Percentiles rank a stretch among this genome's conserved stretches.
phyloP scores from a whole-genome alignment of 2,797 vertebrate species.

The Chromis chromis region DNA sequence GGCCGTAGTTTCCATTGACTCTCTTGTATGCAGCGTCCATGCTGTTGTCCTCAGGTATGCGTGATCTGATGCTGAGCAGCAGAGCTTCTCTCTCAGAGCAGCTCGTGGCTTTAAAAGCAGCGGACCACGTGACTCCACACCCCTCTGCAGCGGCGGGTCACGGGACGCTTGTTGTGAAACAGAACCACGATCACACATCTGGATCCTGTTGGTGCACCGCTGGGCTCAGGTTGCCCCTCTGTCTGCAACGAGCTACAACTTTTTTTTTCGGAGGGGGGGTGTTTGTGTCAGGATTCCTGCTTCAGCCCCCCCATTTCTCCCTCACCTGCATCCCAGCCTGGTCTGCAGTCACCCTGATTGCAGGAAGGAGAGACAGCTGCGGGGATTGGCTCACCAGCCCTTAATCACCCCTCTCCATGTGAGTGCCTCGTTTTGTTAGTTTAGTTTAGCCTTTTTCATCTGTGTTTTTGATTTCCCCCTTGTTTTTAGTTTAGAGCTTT shows the following conservation, averaged over 20 bases:
- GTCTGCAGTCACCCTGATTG: too few species aligned
- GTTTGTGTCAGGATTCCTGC: too few species aligned
- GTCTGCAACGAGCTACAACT: neutral
- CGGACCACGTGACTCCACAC: constrained; percentile 76
- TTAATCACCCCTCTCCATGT: too few species aligned
- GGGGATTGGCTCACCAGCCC: too few species aligned
- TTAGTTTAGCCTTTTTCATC: too few species aligned
- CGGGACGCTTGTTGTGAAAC: constrained; percentile 66
- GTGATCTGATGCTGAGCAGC: constrained; percentile 32
- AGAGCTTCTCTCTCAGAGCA: constrained; percentile 30
- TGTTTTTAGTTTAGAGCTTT: too few species aligned
- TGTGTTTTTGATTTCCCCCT: too few species aligned
- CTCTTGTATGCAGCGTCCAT: constrained; percentile 82
- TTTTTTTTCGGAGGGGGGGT: neutral
- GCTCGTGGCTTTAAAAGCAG: neutral
- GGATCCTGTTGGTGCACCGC: constrained; percentile 63
- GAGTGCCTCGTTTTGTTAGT: too few species aligned
- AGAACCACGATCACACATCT: constrained; percentile 63
- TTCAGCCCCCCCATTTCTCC: too few species aligned
- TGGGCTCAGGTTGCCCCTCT: neutral
- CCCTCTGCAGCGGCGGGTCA: constrained; percentile 60
- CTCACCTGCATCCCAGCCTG: too few species aligned
- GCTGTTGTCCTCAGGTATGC: constrained; percentile 52
- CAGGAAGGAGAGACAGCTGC: too few species aligned
- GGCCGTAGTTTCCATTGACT: constrained; percentile 65